phyloP scores from a whole-genome alignment of 2,113 vertebrate genomes.

The Syrmaticus mikado region DNA sequence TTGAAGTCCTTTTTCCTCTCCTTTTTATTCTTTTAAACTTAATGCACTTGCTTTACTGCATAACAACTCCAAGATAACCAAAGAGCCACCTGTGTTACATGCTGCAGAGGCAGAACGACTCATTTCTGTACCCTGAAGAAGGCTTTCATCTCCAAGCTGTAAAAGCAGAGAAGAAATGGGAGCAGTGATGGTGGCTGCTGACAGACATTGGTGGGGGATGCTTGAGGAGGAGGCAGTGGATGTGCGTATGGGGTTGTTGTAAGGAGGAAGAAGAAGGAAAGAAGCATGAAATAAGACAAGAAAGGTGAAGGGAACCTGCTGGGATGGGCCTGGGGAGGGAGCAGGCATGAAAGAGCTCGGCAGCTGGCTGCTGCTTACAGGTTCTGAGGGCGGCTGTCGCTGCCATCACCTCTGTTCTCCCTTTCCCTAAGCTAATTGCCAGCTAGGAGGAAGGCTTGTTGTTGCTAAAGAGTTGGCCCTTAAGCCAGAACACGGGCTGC shows the following conservation, averaged over 20 bases:
- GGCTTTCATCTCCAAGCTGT: neutral
- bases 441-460: neutral
- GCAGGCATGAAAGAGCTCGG: neutral
- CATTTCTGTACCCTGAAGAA: neutral
- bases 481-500: accelerated
- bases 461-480: neutral
- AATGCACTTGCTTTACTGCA: neutral
- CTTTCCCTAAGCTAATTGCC: neutral
- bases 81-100: neutral
- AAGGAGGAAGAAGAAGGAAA: neutral
- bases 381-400: neutral
- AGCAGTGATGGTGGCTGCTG: neutral
- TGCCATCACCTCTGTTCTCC: neutral
- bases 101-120: neutral
- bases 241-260: neutral
- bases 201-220: accelerated
- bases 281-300: neutral
- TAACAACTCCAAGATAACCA: neutral
- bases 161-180: accelerated
- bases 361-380: neutral
- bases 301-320: neutral
- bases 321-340: neutral
- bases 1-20: neutral
- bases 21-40: neutral
- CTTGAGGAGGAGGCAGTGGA: neutral